Percentiles rank a stretch among this genome's conserved stretches.
phyloP scores from a whole-genome alignment of 2,113 vertebrate species.

The Lophochroa leadbeateri region DNA sequence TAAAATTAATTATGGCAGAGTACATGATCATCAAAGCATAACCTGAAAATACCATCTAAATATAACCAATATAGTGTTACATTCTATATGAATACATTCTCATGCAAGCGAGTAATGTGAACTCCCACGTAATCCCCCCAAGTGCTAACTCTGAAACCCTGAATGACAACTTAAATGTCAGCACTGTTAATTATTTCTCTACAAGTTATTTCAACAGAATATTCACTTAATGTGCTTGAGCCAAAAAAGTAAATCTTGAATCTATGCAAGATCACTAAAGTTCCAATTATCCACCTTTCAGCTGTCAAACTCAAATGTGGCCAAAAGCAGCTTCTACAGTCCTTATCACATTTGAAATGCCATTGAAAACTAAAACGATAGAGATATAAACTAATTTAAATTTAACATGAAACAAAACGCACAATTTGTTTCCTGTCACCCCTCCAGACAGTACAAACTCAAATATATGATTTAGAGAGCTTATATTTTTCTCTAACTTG shows the following conservation, averaged over 20 bases:
- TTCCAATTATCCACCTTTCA: background rate
- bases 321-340: background rate
- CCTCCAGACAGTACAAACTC: background rate
- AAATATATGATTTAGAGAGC: background rate
- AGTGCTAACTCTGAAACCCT: background rate
- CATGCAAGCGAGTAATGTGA: background rate
- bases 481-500: background rate
- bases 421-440: background rate
- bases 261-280: background rate
- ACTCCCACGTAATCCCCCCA: background rate
- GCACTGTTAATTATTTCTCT: slow-evolving; percentile 37
- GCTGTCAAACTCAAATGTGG: background rate
- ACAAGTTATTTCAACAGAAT: slow-evolving; percentile 11
- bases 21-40: background rate
- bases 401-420: background rate
- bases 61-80: background rate
- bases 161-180: slow-evolving; percentile 48
- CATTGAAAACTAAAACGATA: background rate
- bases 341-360: background rate
- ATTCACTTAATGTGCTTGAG: background rate
- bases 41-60: slow-evolving; percentile 11
- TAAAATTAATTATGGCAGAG: background rate
- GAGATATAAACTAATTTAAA: background rate
- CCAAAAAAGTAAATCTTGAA: background rate
- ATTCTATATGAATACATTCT: background rate